Percentiles rank a stretch among this genome's conserved stretches.
Evolutionary conservation across 2,888 invertebrate species (phyloP).

Genomic region (Drosophila neutralis): DNA sequence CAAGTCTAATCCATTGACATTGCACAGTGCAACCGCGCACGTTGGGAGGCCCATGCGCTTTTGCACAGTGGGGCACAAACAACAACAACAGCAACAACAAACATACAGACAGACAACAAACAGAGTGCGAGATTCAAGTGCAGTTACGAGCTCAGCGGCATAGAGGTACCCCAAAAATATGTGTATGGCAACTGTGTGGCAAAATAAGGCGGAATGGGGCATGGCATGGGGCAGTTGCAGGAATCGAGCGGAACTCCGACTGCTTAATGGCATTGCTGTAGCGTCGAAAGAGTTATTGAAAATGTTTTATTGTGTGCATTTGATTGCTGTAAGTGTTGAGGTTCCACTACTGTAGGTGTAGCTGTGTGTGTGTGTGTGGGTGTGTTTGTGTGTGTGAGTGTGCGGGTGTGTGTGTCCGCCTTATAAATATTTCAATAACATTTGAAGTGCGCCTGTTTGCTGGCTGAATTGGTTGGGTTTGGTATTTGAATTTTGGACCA

Average conservation of each 20-base stretch:
- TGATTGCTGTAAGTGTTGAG: conserved; percentile 78
- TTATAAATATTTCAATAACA: conserved; percentile 81
- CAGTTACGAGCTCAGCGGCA: conserved; percentile 46
- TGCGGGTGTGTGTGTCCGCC: conserved; percentile 30
- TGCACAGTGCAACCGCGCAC: conserved; percentile 48
- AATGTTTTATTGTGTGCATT: conserved; percentile 81
- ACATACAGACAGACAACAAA: conserved; percentile 28
- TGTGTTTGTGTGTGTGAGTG: neutral
- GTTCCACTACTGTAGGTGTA: conserved; percentile 32
- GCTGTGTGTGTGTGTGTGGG: neutral
- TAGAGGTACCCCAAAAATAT: conserved; percentile 45
- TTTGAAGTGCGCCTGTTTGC: conserved; percentile 69
- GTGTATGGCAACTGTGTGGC: conserved; percentile 46
- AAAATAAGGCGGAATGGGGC: neutral
- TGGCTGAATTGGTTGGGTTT: conserved; percentile 28
- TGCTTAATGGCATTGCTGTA: conserved; percentile 67
- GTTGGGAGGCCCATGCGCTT: conserved; percentile 61
- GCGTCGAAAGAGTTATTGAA: conserved; percentile 79
- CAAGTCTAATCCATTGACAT: conserved; percentile 35
- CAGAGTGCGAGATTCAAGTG: conserved; percentile 55
- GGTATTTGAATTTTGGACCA: conserved; percentile 27
- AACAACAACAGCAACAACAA: conserved; percentile 25
- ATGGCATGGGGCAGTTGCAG: neutral
- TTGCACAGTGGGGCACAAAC: conserved; percentile 75
- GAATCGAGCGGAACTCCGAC: conserved; percentile 20